A percentile compares a stretch with the other conserved stretches of the same genome.
phyloP scores from a whole-genome alignment of 2,797 vertebrate species.

The Rallus crepitans region DNA sequence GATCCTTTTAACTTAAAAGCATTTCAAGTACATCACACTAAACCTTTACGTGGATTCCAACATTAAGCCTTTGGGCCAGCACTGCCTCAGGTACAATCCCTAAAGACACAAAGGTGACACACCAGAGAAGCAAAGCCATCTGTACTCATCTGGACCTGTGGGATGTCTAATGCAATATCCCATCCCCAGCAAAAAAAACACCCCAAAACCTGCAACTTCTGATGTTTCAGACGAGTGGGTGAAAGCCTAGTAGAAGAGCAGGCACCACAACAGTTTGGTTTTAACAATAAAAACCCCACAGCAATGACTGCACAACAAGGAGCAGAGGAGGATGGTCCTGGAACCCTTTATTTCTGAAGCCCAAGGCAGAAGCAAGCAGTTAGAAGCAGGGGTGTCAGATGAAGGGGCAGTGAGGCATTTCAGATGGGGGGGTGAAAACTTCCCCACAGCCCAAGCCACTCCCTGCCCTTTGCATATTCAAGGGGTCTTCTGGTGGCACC shows the following conservation, averaged over 20 bases:
- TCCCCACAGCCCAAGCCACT: not conserved
- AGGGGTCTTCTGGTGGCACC: not conserved
- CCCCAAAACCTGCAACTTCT: too few species aligned
- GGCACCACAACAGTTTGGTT: accelerated
- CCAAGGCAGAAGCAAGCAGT: not conserved
- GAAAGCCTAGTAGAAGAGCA: not conserved
- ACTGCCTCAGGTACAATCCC: not conserved
- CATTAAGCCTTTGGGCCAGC: not conserved
- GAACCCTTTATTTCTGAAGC: not conserved
- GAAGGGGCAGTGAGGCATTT: not conserved
- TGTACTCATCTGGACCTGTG: not conserved
- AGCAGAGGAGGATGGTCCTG: not conserved
- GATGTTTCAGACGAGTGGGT: not conserved
- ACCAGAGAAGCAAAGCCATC: not conserved
- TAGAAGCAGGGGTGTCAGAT: not conserved
- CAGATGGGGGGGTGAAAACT: not conserved
- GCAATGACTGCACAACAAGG: not conserved
- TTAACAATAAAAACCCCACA: not conserved
- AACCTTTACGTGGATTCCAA: not conserved
- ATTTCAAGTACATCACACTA: not conserved
- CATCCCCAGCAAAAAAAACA: not conserved
- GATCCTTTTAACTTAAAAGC: not conserved
- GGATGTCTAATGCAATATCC: not conserved
- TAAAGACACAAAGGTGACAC: accelerated
- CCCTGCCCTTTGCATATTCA: accelerated